Evolutionary conservation across 2,888 invertebrate species (phyloP).

Genomic region (Pandemis cinnamomeana): DNA sequence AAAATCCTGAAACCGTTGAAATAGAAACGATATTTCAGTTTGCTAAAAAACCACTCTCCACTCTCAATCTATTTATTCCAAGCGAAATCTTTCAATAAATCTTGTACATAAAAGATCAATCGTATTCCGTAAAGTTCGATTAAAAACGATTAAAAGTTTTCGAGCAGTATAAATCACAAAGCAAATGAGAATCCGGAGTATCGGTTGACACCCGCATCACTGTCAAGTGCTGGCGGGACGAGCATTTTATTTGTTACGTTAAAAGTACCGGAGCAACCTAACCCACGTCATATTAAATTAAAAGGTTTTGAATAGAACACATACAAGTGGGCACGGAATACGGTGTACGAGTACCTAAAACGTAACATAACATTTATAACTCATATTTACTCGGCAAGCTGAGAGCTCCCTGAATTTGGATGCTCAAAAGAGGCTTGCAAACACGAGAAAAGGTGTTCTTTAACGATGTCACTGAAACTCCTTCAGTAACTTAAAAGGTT

Average conservation of each 20-base stretch:
- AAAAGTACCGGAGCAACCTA: constrained; percentile 45
- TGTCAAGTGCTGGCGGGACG: constrained; percentile 57
- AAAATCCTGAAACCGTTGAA: not conserved
- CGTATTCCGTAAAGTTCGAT: constrained; percentile 33
- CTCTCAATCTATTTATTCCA: not conserved
- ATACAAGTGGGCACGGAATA: constrained; percentile 32
- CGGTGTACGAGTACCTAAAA: not conserved
- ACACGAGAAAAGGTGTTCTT: constrained; percentile 4
- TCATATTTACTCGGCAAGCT: not conserved
- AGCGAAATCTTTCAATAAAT: constrained; percentile 18
- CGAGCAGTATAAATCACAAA: constrained; percentile 37
- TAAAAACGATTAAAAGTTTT: constrained; percentile 37
- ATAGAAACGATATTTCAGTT: not conserved
- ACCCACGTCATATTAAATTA: constrained; percentile 56
- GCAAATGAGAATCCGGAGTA: constrained; percentile 39
- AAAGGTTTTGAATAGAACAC: constrained; percentile 48
- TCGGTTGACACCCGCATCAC: constrained; percentile 68
- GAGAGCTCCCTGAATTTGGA: not conserved
- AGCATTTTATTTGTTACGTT: constrained; percentile 58
- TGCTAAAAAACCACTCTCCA: not conserved
- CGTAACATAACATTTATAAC: not conserved
- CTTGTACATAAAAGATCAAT: constrained; percentile 30
- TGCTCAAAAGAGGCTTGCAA: not conserved
- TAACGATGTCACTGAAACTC: constrained; percentile 1
- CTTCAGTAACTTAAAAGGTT: constrained; percentile 5